Conservation (phyloP, 2,888 invertebrate genomes). For the Nemotelus pantherinus region DNA sequence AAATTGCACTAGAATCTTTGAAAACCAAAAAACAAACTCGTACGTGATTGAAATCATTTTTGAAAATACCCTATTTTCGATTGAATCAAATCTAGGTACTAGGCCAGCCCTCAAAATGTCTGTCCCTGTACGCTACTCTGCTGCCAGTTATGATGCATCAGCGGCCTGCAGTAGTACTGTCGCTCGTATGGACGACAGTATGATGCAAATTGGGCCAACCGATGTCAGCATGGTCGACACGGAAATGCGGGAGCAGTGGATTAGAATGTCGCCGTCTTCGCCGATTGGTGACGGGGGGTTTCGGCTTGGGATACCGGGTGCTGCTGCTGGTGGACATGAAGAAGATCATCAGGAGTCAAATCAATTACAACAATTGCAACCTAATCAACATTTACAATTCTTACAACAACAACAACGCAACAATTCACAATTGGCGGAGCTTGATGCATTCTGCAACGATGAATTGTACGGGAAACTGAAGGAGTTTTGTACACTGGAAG, state of each 20-base stretch:
- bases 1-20: conserved; percentile 30
- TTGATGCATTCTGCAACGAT: conserved; percentile 57
- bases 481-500: conserved; percentile 75
- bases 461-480: conserved; percentile 70
- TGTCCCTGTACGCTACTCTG: conserved; percentile 66
- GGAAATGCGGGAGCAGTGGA: conserved; percentile 64
- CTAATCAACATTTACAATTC: conserved; percentile 44
- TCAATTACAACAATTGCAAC: conserved; percentile 32
- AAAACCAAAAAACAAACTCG: conserved; percentile 4
- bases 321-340: conserved; percentile 64
- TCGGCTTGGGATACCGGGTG: conserved; percentile 73
- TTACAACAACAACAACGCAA: conserved; percentile 53
- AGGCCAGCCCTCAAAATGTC: conserved; percentile 67
- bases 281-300: conserved; percentile 68
- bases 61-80: conserved; percentile 34
- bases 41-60: not conserved
- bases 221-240: conserved; percentile 50
- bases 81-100: conserved; percentile 59
- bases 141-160: conserved; percentile 62
- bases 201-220: conserved; percentile 18
- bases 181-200: conserved; percentile 15
- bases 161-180: conserved; percentile 53
- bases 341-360: conserved; percentile 45
- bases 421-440: conserved; percentile 48
- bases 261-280: conserved; percentile 34